phyloP scores from a whole-genome alignment of 2,888 invertebrate species.

The Aphodius granarius region DNA sequence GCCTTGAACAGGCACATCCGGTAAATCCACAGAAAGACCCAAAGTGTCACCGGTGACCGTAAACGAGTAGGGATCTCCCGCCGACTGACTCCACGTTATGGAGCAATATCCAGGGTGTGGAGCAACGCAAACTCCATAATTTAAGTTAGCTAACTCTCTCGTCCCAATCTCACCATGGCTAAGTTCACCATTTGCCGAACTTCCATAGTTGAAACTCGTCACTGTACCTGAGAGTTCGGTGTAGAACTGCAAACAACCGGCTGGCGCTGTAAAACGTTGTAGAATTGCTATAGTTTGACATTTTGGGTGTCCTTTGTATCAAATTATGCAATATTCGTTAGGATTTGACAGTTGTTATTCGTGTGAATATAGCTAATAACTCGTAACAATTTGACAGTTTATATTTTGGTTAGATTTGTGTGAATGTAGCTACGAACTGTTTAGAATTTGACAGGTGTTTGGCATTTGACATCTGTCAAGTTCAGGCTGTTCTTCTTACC shows the following conservation, averaged over 20 bases:
- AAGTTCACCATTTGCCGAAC: conserved; percentile 48
- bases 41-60: conserved; percentile 71
- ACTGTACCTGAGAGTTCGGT: conserved; percentile 65
- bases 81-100: conserved; percentile 65
- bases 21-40: conserved; percentile 61
- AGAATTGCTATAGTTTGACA: not conserved
- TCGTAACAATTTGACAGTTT: no score
- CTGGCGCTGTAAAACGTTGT: conserved; percentile 61
- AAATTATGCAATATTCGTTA: not conserved
- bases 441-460: no score
- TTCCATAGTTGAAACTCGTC: conserved; percentile 75
- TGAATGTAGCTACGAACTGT: no score
- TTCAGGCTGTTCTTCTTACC: no score
- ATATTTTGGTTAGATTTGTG: no score
- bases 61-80: conserved; percentile 63
- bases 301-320: not conserved
- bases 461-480: no score
- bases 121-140: conserved; percentile 78
- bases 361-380: no score
- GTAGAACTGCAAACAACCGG: conserved; percentile 78
- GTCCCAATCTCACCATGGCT: conserved; percentile 57
- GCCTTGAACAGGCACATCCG: conserved; percentile 60
- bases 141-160: conserved; percentile 69
- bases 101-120: conserved; percentile 73
- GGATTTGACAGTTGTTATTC: no score